Evolutionary conservation across 2,888 invertebrate species (phyloP).

Genomic region (Mantis religiosa): DNA sequence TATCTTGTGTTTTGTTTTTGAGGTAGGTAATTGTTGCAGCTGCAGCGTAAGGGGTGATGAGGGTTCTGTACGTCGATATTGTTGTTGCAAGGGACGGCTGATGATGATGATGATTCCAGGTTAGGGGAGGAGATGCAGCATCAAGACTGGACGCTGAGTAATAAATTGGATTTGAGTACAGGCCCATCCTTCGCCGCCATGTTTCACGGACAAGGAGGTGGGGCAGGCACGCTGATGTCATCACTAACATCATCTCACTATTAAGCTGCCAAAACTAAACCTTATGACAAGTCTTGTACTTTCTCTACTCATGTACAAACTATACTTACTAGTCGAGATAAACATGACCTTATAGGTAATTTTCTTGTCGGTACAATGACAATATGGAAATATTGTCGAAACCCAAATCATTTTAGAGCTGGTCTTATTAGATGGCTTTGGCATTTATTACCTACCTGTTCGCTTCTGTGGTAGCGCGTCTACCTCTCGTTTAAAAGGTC

Average conservation of each 20-base stretch:
- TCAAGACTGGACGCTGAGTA: constrained; percentile 14
- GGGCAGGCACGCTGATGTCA: not conserved
- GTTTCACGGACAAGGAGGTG: not conserved
- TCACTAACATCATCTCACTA: not conserved
- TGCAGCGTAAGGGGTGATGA: not conserved
- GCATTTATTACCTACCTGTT: too few species aligned
- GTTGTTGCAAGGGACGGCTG: constrained; percentile 2
- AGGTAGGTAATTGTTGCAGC: not conserved
- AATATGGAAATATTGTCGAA: too few species aligned
- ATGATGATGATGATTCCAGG: not conserved
- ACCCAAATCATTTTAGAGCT: too few species aligned
- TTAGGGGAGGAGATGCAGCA: not conserved
- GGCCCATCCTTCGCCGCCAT: constrained; percentile 2
- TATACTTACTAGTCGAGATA: too few species aligned
- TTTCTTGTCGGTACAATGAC: too few species aligned
- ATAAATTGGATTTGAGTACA: constrained; percentile 17
- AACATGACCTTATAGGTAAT: too few species aligned
- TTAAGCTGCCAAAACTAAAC: not conserved
- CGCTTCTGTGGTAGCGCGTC: too few species aligned
- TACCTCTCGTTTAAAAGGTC: too few species aligned
- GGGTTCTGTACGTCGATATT: not conserved
- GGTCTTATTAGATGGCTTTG: too few species aligned
- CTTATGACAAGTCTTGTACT: too few species aligned
- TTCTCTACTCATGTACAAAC: too few species aligned
- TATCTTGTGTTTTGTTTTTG: not conserved